Conservation (phyloP, 2,113 vertebrate genomes). For the Sylvia atricapilla region DNA sequence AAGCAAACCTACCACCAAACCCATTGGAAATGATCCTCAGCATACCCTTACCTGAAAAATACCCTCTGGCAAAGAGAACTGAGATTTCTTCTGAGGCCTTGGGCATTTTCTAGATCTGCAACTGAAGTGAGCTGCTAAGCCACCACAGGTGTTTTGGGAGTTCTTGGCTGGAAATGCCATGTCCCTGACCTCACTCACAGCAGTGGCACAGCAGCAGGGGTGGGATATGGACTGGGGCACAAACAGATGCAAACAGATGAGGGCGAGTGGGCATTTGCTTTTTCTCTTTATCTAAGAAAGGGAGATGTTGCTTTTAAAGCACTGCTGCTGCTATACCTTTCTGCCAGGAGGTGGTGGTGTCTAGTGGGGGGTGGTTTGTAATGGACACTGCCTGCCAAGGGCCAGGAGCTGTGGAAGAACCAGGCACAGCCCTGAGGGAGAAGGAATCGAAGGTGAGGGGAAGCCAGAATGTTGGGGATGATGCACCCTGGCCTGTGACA, state of each 20-base stretch:
- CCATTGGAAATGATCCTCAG: neutral
- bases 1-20: neutral
- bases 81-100: neutral
- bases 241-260: neutral
- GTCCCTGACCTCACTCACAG: neutral
- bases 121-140: neutral
- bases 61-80: neutral
- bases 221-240: neutral
- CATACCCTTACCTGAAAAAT: neutral
- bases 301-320: neutral
- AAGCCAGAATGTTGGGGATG: fast-evolving
- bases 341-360: neutral
- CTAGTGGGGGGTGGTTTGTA: neutral
- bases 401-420: neutral
- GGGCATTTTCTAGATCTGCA: neutral
- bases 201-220: neutral
- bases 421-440: neutral
- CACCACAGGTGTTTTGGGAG: neutral
- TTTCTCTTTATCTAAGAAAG: neutral
- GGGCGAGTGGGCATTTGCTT: neutral
- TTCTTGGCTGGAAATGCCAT: fast-evolving
- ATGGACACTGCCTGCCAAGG: neutral
- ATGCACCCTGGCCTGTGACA: neutral
- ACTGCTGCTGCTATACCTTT: neutral
- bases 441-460: neutral